Conservation (phyloP, 2,888 invertebrate genomes). For the Xestia ashworthii region DNA sequence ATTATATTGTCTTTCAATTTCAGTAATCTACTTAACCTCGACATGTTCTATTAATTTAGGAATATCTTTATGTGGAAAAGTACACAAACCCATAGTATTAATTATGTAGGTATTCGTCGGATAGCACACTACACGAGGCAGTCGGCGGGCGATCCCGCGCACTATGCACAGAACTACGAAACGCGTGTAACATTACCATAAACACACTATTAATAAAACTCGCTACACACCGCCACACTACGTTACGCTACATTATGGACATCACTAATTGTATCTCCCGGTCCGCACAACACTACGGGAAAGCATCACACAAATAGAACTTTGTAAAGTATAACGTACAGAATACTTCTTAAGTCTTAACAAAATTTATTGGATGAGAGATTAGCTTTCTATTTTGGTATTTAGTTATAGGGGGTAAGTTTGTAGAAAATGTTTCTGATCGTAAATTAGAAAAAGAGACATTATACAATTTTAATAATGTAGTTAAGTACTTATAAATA, state of each 20-base stretch:
- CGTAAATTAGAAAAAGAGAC: background rate
- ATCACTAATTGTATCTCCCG: conserved; percentile 37
- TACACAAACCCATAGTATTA: conserved; percentile 8
- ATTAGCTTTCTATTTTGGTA: conserved; percentile 10
- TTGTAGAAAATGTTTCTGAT: background rate
- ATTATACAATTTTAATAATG: background rate
- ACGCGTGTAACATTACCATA: conserved; percentile 49
- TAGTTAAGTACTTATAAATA: background rate
- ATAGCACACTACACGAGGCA: background rate
- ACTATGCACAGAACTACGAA: conserved; percentile 8
- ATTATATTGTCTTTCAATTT: background rate
- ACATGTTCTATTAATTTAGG: background rate
- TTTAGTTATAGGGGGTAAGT: background rate
- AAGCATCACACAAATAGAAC: conserved; percentile 29
- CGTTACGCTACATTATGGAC: conserved; percentile 28
- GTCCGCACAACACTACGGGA: conserved; percentile 19
- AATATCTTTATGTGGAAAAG: background rate
- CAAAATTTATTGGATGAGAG: background rate
- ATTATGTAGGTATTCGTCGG: conserved; percentile 32
- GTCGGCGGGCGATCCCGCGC: background rate
- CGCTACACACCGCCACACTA: conserved; percentile 14
- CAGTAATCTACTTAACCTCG: background rate
- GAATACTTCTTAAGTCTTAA: conserved; percentile 24
- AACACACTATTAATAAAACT: conserved; percentile 53
- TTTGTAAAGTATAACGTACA: background rate